Evolutionary conservation across 2,797 vertebrate genomes (phyloP).

Genomic region (Aselliscus stoliczkanus): DNA sequence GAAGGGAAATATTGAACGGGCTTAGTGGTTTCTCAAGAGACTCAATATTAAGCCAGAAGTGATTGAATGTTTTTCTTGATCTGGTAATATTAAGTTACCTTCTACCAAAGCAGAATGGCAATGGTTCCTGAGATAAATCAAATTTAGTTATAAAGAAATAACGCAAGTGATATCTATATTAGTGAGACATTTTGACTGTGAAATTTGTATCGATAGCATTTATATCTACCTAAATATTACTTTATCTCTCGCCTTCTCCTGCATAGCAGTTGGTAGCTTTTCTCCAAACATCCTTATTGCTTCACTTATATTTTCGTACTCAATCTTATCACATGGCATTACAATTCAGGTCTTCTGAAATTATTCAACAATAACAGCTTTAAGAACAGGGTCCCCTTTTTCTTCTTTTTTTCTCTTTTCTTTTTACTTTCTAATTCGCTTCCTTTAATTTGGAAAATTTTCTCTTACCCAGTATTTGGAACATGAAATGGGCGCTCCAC

Average conservation of each 20-base stretch:
- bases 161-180: neutral
- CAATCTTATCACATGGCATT: neutral
- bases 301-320: neutral
- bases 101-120: neutral
- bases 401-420: neutral
- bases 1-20: neutral
- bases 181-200: neutral
- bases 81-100: neutral
- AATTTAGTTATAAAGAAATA: neutral
- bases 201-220: neutral
- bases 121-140: neutral
- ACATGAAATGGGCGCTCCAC: neutral
- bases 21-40: neutral
- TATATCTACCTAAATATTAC: neutral
- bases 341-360: neutral
- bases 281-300: neutral
- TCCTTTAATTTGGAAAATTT: neutral
- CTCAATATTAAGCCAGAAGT: neutral
- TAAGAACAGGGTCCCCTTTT: neutral
- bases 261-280: neutral
- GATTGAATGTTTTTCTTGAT: neutral
- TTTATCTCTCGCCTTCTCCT: neutral
- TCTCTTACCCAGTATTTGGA: neutral
- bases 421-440: rapidly evolving
- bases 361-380: neutral